Evolutionary conservation across 2,113 vertebrate species (phyloP).

Genomic region (Nymphicus hollandicus): DNA sequence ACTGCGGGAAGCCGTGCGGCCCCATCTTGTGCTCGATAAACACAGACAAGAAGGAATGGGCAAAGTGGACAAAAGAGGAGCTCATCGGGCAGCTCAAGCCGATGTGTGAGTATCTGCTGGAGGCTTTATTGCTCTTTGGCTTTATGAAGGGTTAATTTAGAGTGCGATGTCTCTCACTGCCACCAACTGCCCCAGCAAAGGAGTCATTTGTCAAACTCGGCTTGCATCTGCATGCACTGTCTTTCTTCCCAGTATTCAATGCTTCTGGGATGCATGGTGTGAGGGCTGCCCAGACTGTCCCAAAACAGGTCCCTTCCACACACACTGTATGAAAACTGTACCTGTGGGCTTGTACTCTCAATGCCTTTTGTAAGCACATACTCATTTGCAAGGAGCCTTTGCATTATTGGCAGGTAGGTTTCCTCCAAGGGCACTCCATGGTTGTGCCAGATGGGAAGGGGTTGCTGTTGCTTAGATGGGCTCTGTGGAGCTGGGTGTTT

Average conservation of each 20-base stretch:
- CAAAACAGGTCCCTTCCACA: not conserved
- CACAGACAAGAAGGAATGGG: slow-evolving; percentile 99
- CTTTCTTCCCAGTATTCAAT: not conserved
- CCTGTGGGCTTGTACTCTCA: not conserved
- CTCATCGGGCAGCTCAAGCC: slow-evolving; percentile 98
- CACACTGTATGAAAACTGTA: not conserved
- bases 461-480: not conserved
- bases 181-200: rapidly evolving
- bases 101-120: slow-evolving; percentile 90
- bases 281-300: not conserved
- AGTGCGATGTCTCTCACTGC: not conserved
- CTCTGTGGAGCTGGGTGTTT: not conserved
- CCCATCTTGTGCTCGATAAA: slow-evolving; percentile 98
- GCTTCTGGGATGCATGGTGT: rapidly evolving
- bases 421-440: not conserved
- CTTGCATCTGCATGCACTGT: not conserved
- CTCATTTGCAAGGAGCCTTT: not conserved
- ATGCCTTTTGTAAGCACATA: not conserved
- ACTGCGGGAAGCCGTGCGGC: slow-evolving; percentile 98
- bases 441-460: not conserved
- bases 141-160: not conserved
- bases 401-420: not conserved
- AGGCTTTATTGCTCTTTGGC: not conserved
- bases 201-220: not conserved
- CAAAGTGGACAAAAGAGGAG: slow-evolving; percentile 98